These are phyloP conservation scores for Tokudaia muenninki DNA, from an alignment of 2,797 vertebrate species.

Conservation along the genomic window DNA sequence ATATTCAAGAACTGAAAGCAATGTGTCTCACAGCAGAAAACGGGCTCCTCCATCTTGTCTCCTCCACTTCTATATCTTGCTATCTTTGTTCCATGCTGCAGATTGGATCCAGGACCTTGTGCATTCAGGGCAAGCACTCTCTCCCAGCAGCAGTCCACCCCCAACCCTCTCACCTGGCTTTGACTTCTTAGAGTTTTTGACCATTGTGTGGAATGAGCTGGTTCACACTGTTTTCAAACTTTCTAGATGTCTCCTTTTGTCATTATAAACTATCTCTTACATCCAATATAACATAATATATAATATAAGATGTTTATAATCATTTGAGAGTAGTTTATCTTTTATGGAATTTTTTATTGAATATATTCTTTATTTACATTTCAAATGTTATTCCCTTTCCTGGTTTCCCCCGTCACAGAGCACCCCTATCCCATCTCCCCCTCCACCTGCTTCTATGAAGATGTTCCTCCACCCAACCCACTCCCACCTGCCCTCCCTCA, in stretches of 20 bases:
- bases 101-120: neutral
- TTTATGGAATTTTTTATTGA: neutral
- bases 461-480: too few species aligned
- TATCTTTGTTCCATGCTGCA: neutral
- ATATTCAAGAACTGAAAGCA: neutral
- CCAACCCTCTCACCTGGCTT: neutral
- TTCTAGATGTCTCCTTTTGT: conserved; percentile 2
- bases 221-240: neutral
- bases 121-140: neutral
- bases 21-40: neutral
- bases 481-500: too few species aligned
- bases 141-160: too few species aligned
- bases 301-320: neutral
- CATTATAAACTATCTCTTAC: neutral
- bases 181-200: neutral
- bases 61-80: neutral
- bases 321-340: conserved; percentile 7
- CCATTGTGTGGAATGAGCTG: neutral
- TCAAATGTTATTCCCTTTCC: too few species aligned
- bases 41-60: neutral
- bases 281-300: neutral
- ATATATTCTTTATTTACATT: too few species aligned
- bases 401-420: too few species aligned
- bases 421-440: too few species aligned
- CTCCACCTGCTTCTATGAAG: too few species aligned